Percentiles rank a stretch among this genome's conserved stretches.
Evolutionary conservation across 2,113 vertebrate species (phyloP).

Genomic region (Cyanoliseus patagonus): DNA sequence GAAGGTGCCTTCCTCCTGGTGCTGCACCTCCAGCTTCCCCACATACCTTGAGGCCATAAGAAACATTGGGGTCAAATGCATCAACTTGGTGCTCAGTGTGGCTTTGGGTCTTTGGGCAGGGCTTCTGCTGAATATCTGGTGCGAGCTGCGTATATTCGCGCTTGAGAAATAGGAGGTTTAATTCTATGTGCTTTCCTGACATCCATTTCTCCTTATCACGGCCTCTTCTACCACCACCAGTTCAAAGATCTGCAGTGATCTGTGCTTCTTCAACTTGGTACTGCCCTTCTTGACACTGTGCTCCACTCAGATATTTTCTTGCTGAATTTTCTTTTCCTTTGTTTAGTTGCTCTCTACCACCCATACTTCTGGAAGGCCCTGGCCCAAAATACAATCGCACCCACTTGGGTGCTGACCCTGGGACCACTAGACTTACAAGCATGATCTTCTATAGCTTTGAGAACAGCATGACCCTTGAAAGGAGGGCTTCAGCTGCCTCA

Average conservation of each 20-base stretch:
- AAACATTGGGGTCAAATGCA: rapidly evolving
- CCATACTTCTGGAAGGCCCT: not conserved
- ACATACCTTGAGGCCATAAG: not conserved
- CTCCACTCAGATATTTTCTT: not conserved
- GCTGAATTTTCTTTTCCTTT: not conserved
- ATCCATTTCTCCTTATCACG: not conserved
- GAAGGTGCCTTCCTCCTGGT: rapidly evolving
- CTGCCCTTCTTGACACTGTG: too few relatives aligned
- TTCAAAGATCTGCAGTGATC: not conserved
- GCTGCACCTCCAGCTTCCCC: not conserved
- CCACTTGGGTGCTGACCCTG: not conserved
- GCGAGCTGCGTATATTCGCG: not conserved
- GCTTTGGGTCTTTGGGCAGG: not conserved
- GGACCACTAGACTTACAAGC: not conserved
- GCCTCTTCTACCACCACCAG: not conserved
- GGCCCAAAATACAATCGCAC: not conserved
- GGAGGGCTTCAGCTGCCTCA: not conserved
- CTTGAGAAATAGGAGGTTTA: not conserved
- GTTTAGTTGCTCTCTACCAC: not conserved
- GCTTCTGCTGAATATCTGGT: not conserved
- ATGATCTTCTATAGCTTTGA: not conserved
- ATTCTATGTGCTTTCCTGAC: not conserved
- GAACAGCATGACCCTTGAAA: not conserved
- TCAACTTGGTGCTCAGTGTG: not conserved
- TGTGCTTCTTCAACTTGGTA: not conserved